Conservation (phyloP, 2,797 vertebrate species). For the Tokudaia tokunoshimensis region DNA sequence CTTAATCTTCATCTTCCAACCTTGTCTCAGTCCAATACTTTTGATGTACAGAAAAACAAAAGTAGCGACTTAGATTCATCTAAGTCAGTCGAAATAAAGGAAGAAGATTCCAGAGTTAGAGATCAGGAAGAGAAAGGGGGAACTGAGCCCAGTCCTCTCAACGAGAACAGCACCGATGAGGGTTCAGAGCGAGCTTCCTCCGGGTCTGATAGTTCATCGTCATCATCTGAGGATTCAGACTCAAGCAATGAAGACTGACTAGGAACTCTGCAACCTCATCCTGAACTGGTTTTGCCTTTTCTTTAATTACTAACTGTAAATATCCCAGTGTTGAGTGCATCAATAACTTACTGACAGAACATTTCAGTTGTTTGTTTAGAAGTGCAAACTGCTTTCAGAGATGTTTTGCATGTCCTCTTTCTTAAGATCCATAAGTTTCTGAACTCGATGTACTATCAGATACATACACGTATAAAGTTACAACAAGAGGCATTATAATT, state of each 20-base stretch:
- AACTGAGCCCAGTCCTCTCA: slow-evolving; percentile 93
- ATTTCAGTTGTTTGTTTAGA: slow-evolving; percentile 98
- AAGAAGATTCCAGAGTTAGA: slow-evolving; percentile 87
- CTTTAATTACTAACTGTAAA: slow-evolving; percentile 97
- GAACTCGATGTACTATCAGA: slow-evolving; percentile 95
- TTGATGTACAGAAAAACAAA: slow-evolving; percentile 93
- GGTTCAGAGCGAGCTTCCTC: slow-evolving; percentile 97
- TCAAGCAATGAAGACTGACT: slow-evolving; percentile 98
- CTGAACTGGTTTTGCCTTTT: slow-evolving; percentile 90
- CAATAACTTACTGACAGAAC: slow-evolving; percentile 94
- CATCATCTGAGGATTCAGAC: slow-evolving; percentile 95
- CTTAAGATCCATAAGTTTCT: slow-evolving; percentile 96
- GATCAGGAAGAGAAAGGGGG: slow-evolving; percentile 91
- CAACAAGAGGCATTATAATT: slow-evolving; percentile 99
- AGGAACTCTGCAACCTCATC: slow-evolving; percentile 90
- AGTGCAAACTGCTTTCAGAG: slow-evolving; percentile 98
- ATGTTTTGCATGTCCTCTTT: slow-evolving; percentile 99
- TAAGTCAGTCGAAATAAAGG: slow-evolving; percentile 88
- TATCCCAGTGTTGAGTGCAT: slow-evolving; percentile 98
- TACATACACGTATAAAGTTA: slow-evolving; percentile 97
- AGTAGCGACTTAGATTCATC: slow-evolving; percentile 90
- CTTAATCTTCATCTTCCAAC: slow-evolving; percentile 98
- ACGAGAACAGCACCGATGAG: slow-evolving; percentile 97
- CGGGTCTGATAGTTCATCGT: slow-evolving; percentile 95
- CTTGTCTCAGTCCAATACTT: slow-evolving; percentile 90